Evolutionary conservation across 1,140 invertebrate species (phyloP).

Genomic region (Luehdorfia chinensis): DNA sequence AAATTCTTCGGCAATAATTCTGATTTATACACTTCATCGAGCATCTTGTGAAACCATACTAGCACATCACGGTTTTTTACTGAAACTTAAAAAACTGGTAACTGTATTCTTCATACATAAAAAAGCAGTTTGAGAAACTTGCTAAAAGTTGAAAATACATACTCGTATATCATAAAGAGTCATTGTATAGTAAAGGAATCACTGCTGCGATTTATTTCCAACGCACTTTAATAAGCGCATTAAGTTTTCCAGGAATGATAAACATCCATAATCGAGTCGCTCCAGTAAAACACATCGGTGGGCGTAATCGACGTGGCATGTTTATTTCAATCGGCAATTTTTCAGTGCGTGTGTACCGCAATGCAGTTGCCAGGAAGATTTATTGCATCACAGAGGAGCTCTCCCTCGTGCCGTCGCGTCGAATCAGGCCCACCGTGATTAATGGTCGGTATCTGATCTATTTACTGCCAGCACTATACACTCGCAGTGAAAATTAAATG

Average conservation of each 20-base stretch:
- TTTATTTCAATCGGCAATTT: conserved; percentile 68
- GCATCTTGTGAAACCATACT: too few relatives aligned
- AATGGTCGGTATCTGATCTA: conserved; percentile 51
- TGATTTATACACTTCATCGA: too few relatives aligned
- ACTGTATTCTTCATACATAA: too few relatives aligned
- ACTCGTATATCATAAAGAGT: too few relatives aligned
- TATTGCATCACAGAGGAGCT: conserved; percentile 50
- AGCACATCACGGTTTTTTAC: too few relatives aligned
- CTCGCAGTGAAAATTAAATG: background rate
- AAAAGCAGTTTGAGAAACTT: too few relatives aligned
- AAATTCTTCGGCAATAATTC: too few relatives aligned
- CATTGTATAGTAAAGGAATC: conserved; percentile 6
- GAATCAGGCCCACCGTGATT: conserved; percentile 55
- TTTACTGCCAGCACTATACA: conserved; percentile 49
- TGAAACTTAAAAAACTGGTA: too few relatives aligned
- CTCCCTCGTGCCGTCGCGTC: conserved; percentile 42
- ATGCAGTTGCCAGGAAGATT: conserved; percentile 61
- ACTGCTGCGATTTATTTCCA: conserved; percentile 4
- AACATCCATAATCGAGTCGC: conserved; percentile 15
- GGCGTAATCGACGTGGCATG: conserved; percentile 39
- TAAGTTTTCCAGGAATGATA: conserved; percentile 16
- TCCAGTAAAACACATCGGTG: conserved; percentile 14
- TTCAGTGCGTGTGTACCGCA: conserved; percentile 55
- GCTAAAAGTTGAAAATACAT: too few relatives aligned
- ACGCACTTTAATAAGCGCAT: conserved; percentile 10